phyloP scores from a whole-genome alignment of 2,888 invertebrate genomes.

The Nemoura dubitans region DNA sequence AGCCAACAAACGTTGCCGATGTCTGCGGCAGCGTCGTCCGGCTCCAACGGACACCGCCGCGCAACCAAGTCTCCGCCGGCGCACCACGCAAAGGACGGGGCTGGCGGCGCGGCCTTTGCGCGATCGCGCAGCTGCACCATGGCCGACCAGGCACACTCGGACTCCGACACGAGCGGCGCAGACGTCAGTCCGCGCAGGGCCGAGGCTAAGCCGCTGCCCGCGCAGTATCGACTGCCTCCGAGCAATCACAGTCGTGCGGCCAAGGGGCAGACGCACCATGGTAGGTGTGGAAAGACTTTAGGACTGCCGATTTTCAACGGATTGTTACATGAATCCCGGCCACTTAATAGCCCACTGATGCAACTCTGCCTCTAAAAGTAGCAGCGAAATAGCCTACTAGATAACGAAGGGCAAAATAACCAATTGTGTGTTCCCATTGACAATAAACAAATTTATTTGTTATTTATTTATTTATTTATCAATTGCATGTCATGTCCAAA shows the following conservation, averaged over 20 bases:
- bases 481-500: no score
- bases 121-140: constrained; percentile 50
- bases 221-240: constrained; percentile 47
- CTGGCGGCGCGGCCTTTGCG: constrained; percentile 37
- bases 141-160: constrained; percentile 50
- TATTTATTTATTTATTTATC: no score
- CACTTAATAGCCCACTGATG: no score
- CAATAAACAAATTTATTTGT: no score
- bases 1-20: constrained; percentile 58
- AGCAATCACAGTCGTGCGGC: constrained; percentile 45
- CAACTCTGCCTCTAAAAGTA: no score
- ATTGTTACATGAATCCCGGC: no score
- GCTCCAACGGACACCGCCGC: constrained; percentile 45
- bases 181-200: constrained; percentile 48
- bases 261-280: constrained; percentile 47
- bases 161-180: constrained; percentile 52
- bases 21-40: constrained; percentile 46
- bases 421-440: no score
- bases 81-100: constrained; percentile 39
- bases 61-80: constrained; percentile 44
- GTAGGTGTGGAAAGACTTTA: constrained; percentile 39
- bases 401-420: no score
- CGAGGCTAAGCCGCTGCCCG: constrained; percentile 41
- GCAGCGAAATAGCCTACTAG: no score
- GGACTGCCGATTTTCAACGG: no score